Evolutionary conservation across 2,797 vertebrate genomes (phyloP).

Genomic region (Hyperoplus lanceolatus): DNA sequence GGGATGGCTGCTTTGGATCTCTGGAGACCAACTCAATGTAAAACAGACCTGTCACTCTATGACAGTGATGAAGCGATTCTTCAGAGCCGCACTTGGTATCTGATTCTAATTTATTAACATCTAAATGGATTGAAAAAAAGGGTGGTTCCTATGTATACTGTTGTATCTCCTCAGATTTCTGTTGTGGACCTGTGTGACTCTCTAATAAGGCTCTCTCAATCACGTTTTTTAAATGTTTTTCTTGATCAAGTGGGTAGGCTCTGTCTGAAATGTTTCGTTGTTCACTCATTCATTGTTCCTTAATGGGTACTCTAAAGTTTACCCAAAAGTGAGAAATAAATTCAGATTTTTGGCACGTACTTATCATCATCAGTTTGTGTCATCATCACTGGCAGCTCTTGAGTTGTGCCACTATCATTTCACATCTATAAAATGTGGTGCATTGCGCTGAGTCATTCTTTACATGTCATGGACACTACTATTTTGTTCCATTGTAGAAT

Average conservation of each 20-base stretch:
- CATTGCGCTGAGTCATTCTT: too few species aligned
- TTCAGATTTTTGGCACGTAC: not conserved
- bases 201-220: not conserved
- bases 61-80: slow-evolving; percentile 63
- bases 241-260: not conserved
- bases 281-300: not conserved
- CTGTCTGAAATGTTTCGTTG: not conserved
- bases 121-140: slow-evolving; percentile 23
- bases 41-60: slow-evolving; percentile 26
- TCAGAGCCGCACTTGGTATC: slow-evolving; percentile 21
- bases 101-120: slow-evolving; percentile 46
- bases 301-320: too few species aligned
- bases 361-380: not conserved
- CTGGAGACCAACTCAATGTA: not conserved
- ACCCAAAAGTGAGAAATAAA: not conserved
- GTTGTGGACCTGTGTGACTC: not conserved
- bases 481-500: not conserved
- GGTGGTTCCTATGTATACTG: not conserved
- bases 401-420: not conserved
- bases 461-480: too few species aligned
- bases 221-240: not conserved
- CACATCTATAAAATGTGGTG: too few species aligned
- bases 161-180: not conserved
- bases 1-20: slow-evolving; percentile 24
- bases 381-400: not conserved